Base-by-base conservation (phyloP, 2,113 vertebrate genomes). In the Accipiter virgatus region DNA sequence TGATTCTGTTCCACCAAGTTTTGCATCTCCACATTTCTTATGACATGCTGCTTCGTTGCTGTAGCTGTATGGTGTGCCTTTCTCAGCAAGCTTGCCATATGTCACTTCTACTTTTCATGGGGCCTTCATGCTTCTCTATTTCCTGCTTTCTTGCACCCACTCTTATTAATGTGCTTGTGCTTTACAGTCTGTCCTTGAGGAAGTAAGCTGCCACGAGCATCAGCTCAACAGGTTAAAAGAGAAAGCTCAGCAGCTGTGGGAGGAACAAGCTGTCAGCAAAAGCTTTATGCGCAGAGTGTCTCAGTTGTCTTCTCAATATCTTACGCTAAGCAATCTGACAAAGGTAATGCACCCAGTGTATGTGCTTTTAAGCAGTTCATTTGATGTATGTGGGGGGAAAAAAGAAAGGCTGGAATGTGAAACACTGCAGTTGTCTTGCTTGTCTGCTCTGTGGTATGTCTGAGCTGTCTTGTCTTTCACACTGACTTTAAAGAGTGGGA, bases 281-380 rank as follows among this genome's bases (percentile, higher is more conserved):
- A 99, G 99, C 98, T 99, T 99, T 98, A 98, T 99, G 97, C 99
- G 99, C 98, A 99, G 99, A 96, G 99, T 99, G 77, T 99, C 99
- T 94, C 99, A 99, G 98, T 98, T 99, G 92, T 99, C 99, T 81
- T 99, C 99, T 74, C 99, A 99, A 73, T 99, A 99, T 97, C 98
- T 99, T 97, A 98, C 99, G 86, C 98, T 99, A 98, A 99, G 99
- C 98, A 99, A 99, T 98, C 95, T 99, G 97, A 99, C 99, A 52
- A 99, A 99, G 99, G 99, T 99, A 99, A 99, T 78, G 91, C 95
- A 81, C 52, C 70, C 68, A 38, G 7, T 79, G 48, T 83, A 15
- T 43, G 81, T 96, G 96, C 96, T 95, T 82, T 81, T 75, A 82
- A 86, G 50, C 58, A 50, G 31, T 73, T 96, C 40, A 19, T 95